phyloP scores from a whole-genome alignment of 2,888 invertebrate genomes.

The Zaprionus lineosus region DNA sequence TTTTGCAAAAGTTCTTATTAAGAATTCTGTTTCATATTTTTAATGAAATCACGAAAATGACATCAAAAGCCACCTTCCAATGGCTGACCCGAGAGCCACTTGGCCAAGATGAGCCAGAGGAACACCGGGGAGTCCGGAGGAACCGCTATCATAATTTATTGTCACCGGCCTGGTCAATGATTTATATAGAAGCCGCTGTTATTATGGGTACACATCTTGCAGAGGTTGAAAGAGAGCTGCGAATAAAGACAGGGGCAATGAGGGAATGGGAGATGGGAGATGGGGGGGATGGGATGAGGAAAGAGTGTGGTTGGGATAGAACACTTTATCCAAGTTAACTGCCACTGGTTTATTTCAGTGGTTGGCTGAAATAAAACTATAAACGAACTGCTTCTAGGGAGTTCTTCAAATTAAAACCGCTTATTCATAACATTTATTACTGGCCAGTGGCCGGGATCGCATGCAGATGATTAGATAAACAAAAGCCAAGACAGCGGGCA shows the following conservation, averaged over 20 bases:
- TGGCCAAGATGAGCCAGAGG: no score
- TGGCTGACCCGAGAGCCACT: no score
- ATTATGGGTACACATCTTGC: slow-evolving; percentile 22
- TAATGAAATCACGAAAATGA: slow-evolving; percentile 12
- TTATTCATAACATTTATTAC: slow-evolving; percentile 69
- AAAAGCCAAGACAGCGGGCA: slow-evolving; percentile 37
- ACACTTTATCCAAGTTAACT: slow-evolving; percentile 63
- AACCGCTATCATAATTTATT: slow-evolving; percentile 40
- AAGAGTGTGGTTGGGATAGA: slow-evolving; percentile 14
- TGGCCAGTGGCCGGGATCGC: slow-evolving; percentile 35
- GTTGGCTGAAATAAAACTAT: slow-evolving; percentile 68
- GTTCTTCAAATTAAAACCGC: slow-evolving; percentile 52
- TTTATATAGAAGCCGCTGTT: slow-evolving; percentile 42
- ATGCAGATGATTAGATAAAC: slow-evolving; percentile 69
- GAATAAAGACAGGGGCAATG: slow-evolving; percentile 20
- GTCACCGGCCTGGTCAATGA: slow-evolving; percentile 58
- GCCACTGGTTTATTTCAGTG: slow-evolving; percentile 48
- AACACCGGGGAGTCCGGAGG: not conserved
- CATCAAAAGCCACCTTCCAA: slow-evolving; percentile 25
- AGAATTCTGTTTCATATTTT: not conserved
- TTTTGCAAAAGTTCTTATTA: not conserved
- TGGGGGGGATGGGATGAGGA: no score
- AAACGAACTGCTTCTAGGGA: slow-evolving; percentile 55
- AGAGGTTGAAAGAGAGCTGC: not conserved
- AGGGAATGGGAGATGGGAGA: no score